These are phyloP conservation scores for Poeciliopsis retropinna DNA, from an alignment of 2,113 vertebrate genomes.

Conservation along the genomic window DNA sequence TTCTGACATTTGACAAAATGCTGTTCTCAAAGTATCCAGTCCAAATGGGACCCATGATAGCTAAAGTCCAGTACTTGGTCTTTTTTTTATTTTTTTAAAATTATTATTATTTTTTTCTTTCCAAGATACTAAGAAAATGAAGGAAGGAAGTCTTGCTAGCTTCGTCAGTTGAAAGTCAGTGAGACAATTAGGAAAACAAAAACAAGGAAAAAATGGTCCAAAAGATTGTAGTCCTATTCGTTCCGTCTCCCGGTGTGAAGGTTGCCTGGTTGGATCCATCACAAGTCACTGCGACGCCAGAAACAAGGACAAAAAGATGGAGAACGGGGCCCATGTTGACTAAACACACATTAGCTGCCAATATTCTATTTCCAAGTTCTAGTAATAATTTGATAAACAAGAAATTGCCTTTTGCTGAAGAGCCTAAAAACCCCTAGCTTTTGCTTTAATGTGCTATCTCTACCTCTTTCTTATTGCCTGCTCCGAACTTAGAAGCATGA, in stretches of 20 bases:
- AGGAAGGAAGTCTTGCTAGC: slow-evolving; percentile 1
- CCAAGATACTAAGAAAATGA: background rate
- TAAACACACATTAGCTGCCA: background rate
- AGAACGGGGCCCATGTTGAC: background rate
- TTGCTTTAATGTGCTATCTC: background rate
- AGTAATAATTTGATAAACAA: slow-evolving; percentile 7
- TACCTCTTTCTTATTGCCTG: slow-evolving; percentile 29
- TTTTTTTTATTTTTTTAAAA: background rate
- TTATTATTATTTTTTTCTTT: background rate
- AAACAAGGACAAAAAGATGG: background rate
- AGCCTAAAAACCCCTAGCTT: slow-evolving; percentile 23
- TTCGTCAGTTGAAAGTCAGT: background rate
- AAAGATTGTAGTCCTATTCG: background rate
- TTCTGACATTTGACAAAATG: background rate
- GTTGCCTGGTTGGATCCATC: background rate
- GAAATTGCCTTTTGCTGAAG: slow-evolving; percentile 3
- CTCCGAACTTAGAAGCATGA: slow-evolving; percentile 32
- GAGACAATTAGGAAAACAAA: background rate
- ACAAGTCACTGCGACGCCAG: background rate
- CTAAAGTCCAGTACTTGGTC: background rate
- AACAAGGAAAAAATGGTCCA: background rate
- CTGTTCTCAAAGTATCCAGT: slow-evolving; percentile 3
- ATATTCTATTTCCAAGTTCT: background rate
- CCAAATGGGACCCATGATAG: slow-evolving; percentile 22
- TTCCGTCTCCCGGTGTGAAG: background rate